These are phyloP conservation scores for Argopecten irradians DNA, from an alignment of 1,140 invertebrate species.

Conservation along the genomic window DNA sequence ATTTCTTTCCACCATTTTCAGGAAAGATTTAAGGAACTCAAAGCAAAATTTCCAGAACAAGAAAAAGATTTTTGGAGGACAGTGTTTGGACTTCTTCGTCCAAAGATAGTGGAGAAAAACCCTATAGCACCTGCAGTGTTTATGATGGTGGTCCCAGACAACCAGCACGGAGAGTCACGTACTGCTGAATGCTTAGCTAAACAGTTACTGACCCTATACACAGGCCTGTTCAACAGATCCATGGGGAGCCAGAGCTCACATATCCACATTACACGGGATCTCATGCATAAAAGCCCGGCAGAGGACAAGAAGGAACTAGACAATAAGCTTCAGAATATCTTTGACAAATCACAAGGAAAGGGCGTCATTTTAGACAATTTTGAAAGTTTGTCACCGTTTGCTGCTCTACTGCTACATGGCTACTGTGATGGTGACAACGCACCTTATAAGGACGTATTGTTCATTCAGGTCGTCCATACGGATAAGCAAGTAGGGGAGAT, in stretches of 20 bases:
- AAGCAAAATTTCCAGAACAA: slow-evolving; percentile 37
- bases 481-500: slow-evolving; percentile 44
- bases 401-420: slow-evolving; percentile 66
- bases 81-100: slow-evolving; percentile 41
- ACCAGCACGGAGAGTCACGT: background rate
- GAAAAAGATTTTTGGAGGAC: slow-evolving; percentile 54
- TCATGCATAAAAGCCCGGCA: slow-evolving; percentile 27
- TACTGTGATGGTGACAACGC: slow-evolving; percentile 71
- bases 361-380: slow-evolving; percentile 63
- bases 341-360: slow-evolving; percentile 34
- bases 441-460: slow-evolving; percentile 65
- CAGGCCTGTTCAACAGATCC: slow-evolving; percentile 43
- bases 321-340: slow-evolving; percentile 44
- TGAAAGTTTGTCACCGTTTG: slow-evolving; percentile 55
- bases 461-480: slow-evolving; percentile 58
- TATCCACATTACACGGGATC: slow-evolving; percentile 40
- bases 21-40: slow-evolving; percentile 13
- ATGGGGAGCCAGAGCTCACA: background rate
- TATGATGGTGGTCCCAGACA: slow-evolving; percentile 51
- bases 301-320: slow-evolving; percentile 58
- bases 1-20: slow-evolving; percentile 32
- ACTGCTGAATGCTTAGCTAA: slow-evolving; percentile 49
- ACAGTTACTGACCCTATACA: slow-evolving; percentile 33
- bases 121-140: slow-evolving; percentile 59
- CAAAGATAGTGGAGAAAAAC: slow-evolving; percentile 48